Base-by-base conservation (phyloP, 2,797 vertebrate species). In the Epinephelus awoara region DNA sequence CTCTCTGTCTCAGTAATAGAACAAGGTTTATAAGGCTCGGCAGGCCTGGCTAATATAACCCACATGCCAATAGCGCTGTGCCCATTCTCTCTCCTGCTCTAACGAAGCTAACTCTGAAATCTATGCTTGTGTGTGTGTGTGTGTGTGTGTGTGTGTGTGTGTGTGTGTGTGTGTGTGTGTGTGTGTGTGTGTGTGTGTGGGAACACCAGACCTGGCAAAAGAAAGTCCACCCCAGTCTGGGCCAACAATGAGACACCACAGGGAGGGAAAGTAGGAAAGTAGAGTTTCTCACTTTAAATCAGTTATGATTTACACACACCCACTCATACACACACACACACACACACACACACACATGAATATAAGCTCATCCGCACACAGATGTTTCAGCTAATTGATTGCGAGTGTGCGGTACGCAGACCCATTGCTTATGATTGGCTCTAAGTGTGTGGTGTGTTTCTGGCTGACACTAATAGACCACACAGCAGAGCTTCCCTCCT, bases 391-490 rank as follows among this genome's bases (percentile, higher is more conserved):
- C 71, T 90, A 91, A 91, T 90, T 89, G 89, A 91, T 88, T 88
- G 79, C 9, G 67, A 91, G 85, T 76, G 75, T 83, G 72, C 27
- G 49, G 75, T 57, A 66, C 8, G 25, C 81, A 90, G 83, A 89
- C 66, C 81, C 64, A 73, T 83, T 83, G 75, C 71, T 79, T 1
- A 61, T 92, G 93, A 93, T 95, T 94, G 51, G 57, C 85, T 93
- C 91, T 92, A 89, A 78, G 91, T 88, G 89, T 86, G 91, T 73
- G 82, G 86, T 92, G 86, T 92, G 91, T 93, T 91, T 87, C 80
- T 91, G 87, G 89, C 82, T 87, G 84, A 86, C 75, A 75, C 71
- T 84, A 80, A 82, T 67, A 88, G 91, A 91, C 89, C 90, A 92
- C 91, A 91, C 91, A 92, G 80, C 79, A 65, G 54, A 56, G 19